Evolutionary conservation across 2,888 invertebrate genomes (phyloP).

Genomic region (Torymus tubicola): DNA sequence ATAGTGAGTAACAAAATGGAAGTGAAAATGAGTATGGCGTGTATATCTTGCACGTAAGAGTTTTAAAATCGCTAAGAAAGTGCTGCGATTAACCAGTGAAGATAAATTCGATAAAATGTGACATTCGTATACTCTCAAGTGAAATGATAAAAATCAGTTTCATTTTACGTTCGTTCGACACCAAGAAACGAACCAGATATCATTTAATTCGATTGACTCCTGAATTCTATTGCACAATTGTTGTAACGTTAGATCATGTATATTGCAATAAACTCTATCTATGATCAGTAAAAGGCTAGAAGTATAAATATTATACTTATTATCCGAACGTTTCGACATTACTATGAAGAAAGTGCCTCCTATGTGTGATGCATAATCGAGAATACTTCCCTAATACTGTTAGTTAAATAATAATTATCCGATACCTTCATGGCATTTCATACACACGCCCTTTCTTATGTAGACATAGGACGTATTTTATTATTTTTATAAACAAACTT

Average conservation of each 20-base stretch:
- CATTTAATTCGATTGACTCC: slow-evolving; percentile 16
- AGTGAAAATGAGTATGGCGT: background rate
- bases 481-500: slow-evolving; percentile 11
- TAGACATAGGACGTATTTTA: background rate
- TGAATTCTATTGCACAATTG: slow-evolving; percentile 55
- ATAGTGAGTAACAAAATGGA: slow-evolving; percentile 10
- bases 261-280: slow-evolving; percentile 17
- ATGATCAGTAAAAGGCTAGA: slow-evolving; percentile 37
- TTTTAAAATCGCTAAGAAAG: slow-evolving; percentile 24
- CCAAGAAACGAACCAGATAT: slow-evolving; percentile 17
- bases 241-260: slow-evolving; percentile 39
- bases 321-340: slow-evolving; percentile 15
- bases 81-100: slow-evolving; percentile 57
- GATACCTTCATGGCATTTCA: slow-evolving; percentile 1
- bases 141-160: slow-evolving; percentile 18
- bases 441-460: background rate
- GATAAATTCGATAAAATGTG: slow-evolving; percentile 41
- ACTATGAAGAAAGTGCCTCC: slow-evolving; percentile 26
- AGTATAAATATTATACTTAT: slow-evolving; percentile 60
- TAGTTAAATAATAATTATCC: slow-evolving; percentile 50
- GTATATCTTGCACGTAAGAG: slow-evolving; percentile 17
- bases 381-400: slow-evolving; percentile 59
- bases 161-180: slow-evolving; percentile 6
- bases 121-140: slow-evolving; percentile 28
- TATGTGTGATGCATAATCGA: slow-evolving; percentile 52